A percentile compares a stretch with the other conserved stretches of the same genome.
Conservation (phyloP, 2,888 invertebrate genomes). For the Acanthacorydalis orientalis region DNA sequence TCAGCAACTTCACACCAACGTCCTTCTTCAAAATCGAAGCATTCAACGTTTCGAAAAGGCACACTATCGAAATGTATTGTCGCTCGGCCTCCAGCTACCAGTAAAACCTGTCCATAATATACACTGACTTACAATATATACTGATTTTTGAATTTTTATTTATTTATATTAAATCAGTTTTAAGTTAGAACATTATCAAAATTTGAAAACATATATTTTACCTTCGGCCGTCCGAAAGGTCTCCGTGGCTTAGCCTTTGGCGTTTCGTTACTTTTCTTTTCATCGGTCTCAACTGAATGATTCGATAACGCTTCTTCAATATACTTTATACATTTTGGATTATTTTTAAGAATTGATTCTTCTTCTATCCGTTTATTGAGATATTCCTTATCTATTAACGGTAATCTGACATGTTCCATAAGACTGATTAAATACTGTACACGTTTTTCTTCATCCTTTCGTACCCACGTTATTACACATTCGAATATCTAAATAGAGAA, state of each 20-base stretch:
- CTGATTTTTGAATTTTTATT: too few relatives aligned
- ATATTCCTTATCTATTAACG: constrained; percentile 77
- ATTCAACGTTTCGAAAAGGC: constrained; percentile 76
- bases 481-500: constrained; percentile 45
- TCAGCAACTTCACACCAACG: constrained; percentile 74
- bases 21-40: constrained; percentile 70
- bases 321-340: constrained; percentile 70
- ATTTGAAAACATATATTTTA: constrained; percentile 22
- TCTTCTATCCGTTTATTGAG: constrained; percentile 77
- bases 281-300: constrained; percentile 78
- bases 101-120: constrained; percentile 32
- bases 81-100: constrained; percentile 90
- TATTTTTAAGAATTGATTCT: constrained; percentile 67
- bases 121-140: too few relatives aligned
- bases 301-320: constrained; percentile 89
- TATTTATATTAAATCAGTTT: too few relatives aligned
- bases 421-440: constrained; percentile 52
- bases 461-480: constrained; percentile 65
- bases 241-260: constrained; percentile 65
- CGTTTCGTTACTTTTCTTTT: constrained; percentile 54
- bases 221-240: constrained; percentile 63
- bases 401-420: constrained; percentile 86
- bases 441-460: constrained; percentile 49
- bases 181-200: constrained; percentile 6
- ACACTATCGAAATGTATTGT: constrained; percentile 50